Evolutionary conservation across 2,888 invertebrate genomes (phyloP), one percentile per base, ranked within the genome.

Genomic region (Amblyjoppa fuscipennis): DNA sequence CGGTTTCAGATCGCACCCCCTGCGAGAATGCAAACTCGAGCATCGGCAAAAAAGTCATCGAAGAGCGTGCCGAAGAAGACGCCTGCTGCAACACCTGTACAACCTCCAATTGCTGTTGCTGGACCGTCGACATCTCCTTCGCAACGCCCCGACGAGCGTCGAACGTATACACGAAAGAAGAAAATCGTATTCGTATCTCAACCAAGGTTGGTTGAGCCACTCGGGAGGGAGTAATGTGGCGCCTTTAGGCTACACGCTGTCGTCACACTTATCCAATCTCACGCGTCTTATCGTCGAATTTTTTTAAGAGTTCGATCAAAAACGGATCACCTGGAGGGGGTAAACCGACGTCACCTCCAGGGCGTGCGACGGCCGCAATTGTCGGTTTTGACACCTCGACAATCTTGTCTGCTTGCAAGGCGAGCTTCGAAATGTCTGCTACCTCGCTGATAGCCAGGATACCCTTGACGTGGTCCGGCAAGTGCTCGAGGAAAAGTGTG

Each of bases 401-500:
- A 0, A 41, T 9, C 9, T 41, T 41, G 49, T 49, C 49, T 0
- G 49, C 69, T 2, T 28, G 13, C 0, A 16, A 1, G 0, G 51
- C 70, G 6, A 70, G 34, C 13, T 34, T 51, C 16, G 51, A 7
- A 2, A 53, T 7, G 3, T 31, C 45, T 0, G 7, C 0, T 2
- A 34, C 56, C 9, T 53, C 45, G 45, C 25, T 64, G 16, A 73
- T 69, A 13, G 66, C 13, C 20, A 56, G 5, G 25, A 75, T 41
- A 0, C 28, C 49, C 9, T 66, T 53, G 7, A 70, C 49, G 11
- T 73, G 64, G 2, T 61, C 25, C 3, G 84, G 84, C 11, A 81
- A 59, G 0, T 68, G 53, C 73, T 80, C 77, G 11, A 87, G 49
- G 68, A 77, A 81, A n/a, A 82, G 31, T 5, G 81, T 61, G 31